Conservation (phyloP, 1,140 invertebrate genomes). For the Macrobrachium nipponense region DNA sequence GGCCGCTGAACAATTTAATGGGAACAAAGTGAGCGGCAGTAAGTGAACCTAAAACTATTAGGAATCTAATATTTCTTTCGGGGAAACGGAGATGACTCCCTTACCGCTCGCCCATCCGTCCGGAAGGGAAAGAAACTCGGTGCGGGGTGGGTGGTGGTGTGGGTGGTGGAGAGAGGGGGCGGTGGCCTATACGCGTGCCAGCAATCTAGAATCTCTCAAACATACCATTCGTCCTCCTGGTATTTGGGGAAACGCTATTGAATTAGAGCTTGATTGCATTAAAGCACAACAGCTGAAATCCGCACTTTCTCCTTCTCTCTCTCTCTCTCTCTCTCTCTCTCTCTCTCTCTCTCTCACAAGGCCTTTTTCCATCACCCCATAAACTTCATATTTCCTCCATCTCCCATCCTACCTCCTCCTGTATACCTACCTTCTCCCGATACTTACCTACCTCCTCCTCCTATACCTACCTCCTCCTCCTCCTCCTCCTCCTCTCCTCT, state of each 20-base stretch:
- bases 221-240: no score
- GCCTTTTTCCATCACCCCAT: neutral
- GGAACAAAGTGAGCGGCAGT: no score
- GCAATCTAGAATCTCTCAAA: no score
- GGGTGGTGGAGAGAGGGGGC: neutral
- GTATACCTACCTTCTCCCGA: neutral
- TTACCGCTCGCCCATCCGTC: no score
- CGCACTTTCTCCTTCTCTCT: neutral
- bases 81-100: no score
- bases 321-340: neutral
- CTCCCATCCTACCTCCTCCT: neutral
- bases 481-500: neutral
- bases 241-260: no score
- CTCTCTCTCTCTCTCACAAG: neutral
- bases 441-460: neutral
- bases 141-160: neutral
- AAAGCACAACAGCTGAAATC: no score
- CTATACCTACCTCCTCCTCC: neutral
- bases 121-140: conserved; percentile 1
- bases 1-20: no score
- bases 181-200: neutral
- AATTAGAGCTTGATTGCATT: no score
- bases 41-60: no score
- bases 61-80: no score
- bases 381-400: neutral